Base-by-base conservation (phyloP, 2,888 invertebrate species). In the Dryococelus australis region DNA sequence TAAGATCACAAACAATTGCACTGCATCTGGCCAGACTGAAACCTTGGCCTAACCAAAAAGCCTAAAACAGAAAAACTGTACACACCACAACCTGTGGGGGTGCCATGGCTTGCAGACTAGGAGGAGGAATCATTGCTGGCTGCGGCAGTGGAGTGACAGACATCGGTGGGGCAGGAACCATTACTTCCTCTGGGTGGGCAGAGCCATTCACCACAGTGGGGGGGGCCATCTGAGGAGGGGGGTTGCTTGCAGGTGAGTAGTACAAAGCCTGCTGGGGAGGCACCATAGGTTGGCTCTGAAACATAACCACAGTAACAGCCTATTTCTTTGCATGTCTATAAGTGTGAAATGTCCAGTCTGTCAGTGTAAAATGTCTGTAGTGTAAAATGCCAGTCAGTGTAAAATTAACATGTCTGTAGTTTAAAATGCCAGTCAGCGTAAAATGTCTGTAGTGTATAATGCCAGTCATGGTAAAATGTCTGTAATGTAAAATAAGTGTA, bases 111-210 rank as follows among this genome's bases (percentile, higher is more conserved):
- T 83, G 83, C 83, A 83, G 80, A 8, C 80, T 78, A 84, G 86
- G 87, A 16, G 79, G 43, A 13, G 85, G 85, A 43, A 86, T 86
- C 51, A 85, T 79, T 0, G 86, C 84, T 20, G 86, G 84, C 27
- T 85, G 86, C 26, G 87, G 88, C 16, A 86, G 65, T n/a, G 88
- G 83, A 65, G 87, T 85, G 24, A 86, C 86, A 86, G 88, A 53
- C n/a, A 88, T 84, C 13, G 87, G 87, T 51, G 89, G 88, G 35
- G 88, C 86, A 65, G 88, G 85, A 27, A 87, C 85, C 26, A 86
- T 90, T 79, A 92, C 93, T 79, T 93, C 93, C 53, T 90, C 90
- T 12, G 92, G 92, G 90, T 93, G 93, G 83, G 92, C 91, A 65
- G 91, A 90, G 51, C 93, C 93, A 89, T 93, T 93, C 86, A 92